Evolutionary conservation across 2,113 vertebrate species (phyloP).

Genomic region (Malurus alboscapulatus): DNA sequence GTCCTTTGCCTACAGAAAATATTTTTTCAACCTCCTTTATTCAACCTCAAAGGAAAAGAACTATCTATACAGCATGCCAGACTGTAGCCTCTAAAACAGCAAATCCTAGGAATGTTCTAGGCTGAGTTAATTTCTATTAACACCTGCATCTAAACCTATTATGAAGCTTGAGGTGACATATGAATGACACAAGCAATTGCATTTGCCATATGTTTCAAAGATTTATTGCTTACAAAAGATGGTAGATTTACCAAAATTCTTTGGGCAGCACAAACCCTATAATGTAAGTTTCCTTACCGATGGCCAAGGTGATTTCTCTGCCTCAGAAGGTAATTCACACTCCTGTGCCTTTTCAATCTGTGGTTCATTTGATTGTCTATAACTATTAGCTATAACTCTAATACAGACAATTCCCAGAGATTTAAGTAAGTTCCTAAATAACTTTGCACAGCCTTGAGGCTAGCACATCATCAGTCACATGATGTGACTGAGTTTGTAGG

Average conservation of each 20-base stretch:
- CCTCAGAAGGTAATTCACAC: background rate
- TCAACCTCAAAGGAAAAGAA: background rate
- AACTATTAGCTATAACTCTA: background rate
- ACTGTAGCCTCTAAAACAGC: background rate
- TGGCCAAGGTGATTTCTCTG: background rate
- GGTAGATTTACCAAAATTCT: background rate
- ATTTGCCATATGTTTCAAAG: background rate
- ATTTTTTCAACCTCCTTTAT: background rate
- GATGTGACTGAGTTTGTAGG: background rate
- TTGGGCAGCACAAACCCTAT: background rate
- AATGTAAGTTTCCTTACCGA: background rate
- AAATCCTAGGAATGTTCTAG: background rate
- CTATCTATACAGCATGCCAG: background rate
- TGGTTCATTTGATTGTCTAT: background rate
- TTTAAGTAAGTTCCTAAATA: background rate
- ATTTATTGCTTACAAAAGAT: background rate
- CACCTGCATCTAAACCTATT: background rate
- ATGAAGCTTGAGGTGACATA: background rate
- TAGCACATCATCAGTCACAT: background rate
- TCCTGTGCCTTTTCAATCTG: background rate
- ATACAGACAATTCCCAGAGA: background rate
- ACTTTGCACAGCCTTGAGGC: background rate
- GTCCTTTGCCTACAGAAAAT: background rate
- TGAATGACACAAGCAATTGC: background rate
- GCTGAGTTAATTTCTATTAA: background rate